Evolutionary conservation across 2,797 vertebrate species (phyloP).

Genomic region (Eupleurogrammus muticus): DNA sequence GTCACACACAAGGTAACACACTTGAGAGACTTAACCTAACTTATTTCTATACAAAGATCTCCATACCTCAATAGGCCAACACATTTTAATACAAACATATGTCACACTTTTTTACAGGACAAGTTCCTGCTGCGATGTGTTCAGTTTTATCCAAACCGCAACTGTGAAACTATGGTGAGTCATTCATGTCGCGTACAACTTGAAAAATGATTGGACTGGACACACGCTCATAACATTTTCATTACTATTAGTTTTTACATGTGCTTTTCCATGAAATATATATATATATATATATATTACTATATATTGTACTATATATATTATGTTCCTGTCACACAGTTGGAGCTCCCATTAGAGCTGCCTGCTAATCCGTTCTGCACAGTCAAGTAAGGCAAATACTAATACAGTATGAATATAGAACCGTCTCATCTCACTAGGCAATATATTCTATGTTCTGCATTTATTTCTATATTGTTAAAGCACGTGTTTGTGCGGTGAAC

Average conservation of each 20-base stretch:
- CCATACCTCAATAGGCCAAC: background rate
- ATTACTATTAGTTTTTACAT: background rate
- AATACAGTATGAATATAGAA: constrained; percentile 1
- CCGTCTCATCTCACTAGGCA: background rate
- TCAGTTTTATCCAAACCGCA: constrained; percentile 89
- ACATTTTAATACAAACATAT: background rate
- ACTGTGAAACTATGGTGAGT: constrained; percentile 89
- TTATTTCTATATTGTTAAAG: background rate
- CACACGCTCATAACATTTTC: background rate
- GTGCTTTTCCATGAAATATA: constrained; percentile 5
- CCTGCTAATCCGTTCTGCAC: constrained; percentile 67
- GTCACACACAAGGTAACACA: constrained; percentile 85
- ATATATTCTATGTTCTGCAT: background rate
- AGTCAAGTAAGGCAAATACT: constrained; percentile 73
- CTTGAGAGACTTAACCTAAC: constrained; percentile 1
- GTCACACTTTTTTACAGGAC: constrained; percentile 69
- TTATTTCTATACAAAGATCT: background rate
- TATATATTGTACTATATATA: no score
- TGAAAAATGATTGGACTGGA: background rate
- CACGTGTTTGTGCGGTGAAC: constrained; percentile 18
- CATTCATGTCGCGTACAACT: background rate
- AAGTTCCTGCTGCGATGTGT: constrained; percentile 88
- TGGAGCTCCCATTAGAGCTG: constrained; percentile 86
- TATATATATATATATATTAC: no score
- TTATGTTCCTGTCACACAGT: constrained; percentile 75